A percentile compares a stretch with the other conserved stretches of the same genome.
phyloP scores from a whole-genome alignment of 1,140 invertebrate genomes.

The Aleiodes sp. region DNA sequence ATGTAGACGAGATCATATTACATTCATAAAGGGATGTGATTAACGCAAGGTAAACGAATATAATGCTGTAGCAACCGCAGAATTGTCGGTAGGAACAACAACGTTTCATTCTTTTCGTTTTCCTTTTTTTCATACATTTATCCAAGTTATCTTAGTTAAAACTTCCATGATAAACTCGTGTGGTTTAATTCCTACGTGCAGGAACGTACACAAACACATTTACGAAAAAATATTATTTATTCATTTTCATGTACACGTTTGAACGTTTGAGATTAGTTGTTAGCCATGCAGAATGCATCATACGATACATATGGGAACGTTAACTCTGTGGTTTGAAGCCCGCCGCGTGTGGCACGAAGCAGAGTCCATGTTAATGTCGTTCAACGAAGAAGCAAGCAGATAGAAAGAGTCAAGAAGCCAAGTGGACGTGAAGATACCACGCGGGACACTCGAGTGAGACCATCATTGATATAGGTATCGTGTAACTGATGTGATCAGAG shows the following conservation, averaged over 20 bases:
- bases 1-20: slow-evolving; percentile 53
- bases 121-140: neutral
- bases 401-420: neutral
- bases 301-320: slow-evolving; percentile 67
- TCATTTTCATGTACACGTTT: neutral
- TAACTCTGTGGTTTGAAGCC: slow-evolving; percentile 64
- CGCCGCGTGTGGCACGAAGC: slow-evolving; percentile 51
- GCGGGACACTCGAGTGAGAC: slow-evolving; percentile 27
- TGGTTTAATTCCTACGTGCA: slow-evolving; percentile 42
- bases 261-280: slow-evolving; percentile 30
- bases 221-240: neutral
- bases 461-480: slow-evolving; percentile 34
- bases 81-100: slow-evolving; percentile 61
- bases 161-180: slow-evolving; percentile 9
- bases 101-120: slow-evolving; percentile 36
- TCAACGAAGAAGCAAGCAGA: slow-evolving; percentile 22
- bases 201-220: neutral
- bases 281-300: slow-evolving; percentile 55
- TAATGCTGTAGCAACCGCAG: slow-evolving; percentile 60
- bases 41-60: slow-evolving; percentile 67
- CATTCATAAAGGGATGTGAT: slow-evolving; percentile 65
- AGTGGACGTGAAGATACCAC: slow-evolving; percentile 27
- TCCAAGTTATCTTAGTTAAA: neutral
- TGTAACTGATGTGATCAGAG: slow-evolving; percentile 45
- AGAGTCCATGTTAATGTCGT: neutral